Conservation (phyloP, 1,140 invertebrate species). For the Drosophila parabipectinata region DNA sequence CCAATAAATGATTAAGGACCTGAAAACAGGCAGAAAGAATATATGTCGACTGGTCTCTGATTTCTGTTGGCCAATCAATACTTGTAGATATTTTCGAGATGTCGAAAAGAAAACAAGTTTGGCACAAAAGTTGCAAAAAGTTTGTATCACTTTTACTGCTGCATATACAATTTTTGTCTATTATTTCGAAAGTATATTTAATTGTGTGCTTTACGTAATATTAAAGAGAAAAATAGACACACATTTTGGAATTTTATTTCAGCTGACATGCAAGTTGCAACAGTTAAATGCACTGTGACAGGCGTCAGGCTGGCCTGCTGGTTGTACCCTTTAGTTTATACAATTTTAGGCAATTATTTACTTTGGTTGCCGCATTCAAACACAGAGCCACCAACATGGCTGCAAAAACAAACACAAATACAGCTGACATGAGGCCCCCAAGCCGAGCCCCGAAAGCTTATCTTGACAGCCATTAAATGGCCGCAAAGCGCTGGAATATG, state of each 20-base stretch:
- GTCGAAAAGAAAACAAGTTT: conserved; percentile 17
- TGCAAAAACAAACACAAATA: conserved; percentile 1
- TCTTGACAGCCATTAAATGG: conserved; percentile 80
- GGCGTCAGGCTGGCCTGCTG: conserved; percentile 10
- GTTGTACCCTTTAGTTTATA: conserved; percentile 39
- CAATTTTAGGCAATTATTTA: conserved; percentile 77
- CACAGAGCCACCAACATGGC: not conserved
- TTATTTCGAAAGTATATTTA: conserved; percentile 16
- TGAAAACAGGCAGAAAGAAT: conserved; percentile 5
- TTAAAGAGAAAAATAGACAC: conserved; percentile 15
- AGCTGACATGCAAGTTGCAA: conserved; percentile 38
- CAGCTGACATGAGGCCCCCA: conserved; percentile 7
- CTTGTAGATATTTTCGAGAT: conserved; percentile 12
- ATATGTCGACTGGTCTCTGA: conserved; percentile 15
- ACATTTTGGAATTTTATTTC: conserved; percentile 9
- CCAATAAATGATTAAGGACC: conserved; percentile 34
- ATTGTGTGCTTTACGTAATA: not conserved
- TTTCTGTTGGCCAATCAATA: conserved; percentile 26
- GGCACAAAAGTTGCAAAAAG: conserved; percentile 17
- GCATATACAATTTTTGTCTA: not conserved
- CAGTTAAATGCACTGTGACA: conserved; percentile 65
- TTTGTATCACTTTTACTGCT: conserved; percentile 28
- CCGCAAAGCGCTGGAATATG: conserved; percentile 71
- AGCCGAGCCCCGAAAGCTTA: conserved; percentile 56
- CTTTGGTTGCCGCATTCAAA: conserved; percentile 40